These are phyloP conservation scores for Acanthosepion esculentum DNA, from an alignment of 2,888 invertebrate species.

Conservation along the genomic window DNA sequence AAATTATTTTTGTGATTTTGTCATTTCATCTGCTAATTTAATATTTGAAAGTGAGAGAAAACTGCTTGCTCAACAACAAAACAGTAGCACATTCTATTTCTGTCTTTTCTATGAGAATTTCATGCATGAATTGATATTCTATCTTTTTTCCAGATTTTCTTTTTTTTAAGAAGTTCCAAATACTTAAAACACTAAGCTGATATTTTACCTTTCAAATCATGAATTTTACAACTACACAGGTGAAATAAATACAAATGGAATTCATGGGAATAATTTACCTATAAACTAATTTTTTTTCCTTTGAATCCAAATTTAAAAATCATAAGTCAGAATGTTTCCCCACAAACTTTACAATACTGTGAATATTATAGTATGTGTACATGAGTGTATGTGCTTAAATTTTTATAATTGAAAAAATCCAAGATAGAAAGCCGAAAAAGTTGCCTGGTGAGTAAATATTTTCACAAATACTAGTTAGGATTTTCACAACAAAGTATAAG, in stretches of 20 bases:
- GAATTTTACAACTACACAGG: neutral
- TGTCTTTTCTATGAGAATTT: neutral
- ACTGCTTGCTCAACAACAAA: neutral
- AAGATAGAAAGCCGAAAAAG: too few species aligned
- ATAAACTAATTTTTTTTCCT: neutral
- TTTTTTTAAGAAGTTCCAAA: neutral
- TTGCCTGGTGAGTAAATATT: too few species aligned
- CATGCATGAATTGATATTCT: neutral
- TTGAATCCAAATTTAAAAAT: neutral
- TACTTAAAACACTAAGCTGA: neutral
- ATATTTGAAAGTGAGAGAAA: neutral
- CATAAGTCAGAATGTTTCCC: too few species aligned
- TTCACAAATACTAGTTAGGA: too few species aligned
- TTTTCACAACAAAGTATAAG: too few species aligned
- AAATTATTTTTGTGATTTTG: neutral
- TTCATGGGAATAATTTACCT: neutral
- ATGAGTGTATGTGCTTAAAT: too few species aligned
- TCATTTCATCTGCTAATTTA: neutral
- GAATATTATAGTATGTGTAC: too few species aligned
- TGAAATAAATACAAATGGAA: neutral
- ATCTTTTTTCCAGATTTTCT: neutral
- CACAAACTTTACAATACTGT: too few species aligned
- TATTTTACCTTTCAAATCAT: neutral
- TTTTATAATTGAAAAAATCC: too few species aligned
- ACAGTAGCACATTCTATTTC: neutral